Percentiles rank a stretch among this genome's conserved stretches.
Conservation (phyloP, 2,888 invertebrate species). For the Orthonevra nobilis region DNA sequence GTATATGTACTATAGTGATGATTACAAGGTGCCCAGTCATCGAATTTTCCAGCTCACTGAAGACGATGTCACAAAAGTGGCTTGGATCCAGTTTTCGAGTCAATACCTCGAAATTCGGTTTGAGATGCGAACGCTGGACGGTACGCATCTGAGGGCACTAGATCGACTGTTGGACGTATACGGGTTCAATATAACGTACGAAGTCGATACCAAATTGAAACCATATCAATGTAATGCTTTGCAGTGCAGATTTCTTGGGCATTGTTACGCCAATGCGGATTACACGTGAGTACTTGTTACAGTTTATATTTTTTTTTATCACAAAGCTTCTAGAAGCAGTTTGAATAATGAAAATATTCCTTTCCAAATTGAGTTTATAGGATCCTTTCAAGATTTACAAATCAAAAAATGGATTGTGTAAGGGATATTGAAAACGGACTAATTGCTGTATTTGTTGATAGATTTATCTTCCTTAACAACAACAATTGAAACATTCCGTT, state of each 20-base stretch:
- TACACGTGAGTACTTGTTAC: conserved; percentile 84
- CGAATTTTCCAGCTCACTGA: conserved; percentile 86
- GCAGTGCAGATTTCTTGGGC: conserved; percentile 91
- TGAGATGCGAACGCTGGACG: conserved; percentile 86
- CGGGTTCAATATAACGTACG: conserved; percentile 96
- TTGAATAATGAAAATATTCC: no score
- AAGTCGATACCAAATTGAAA: conserved; percentile 84
- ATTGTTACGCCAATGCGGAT: conserved; percentile 87
- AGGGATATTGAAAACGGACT: no score
- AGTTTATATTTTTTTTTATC: no score
- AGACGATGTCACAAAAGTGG: conserved; percentile 86
- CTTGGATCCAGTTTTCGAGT: conserved; percentile 84
- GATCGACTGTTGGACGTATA: conserved; percentile 91
- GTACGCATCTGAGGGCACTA: conserved; percentile 90
- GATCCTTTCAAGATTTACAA: no score
- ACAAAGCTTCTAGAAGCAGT: no score
- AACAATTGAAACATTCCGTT: no score
- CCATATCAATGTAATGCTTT: conserved; percentile 87
- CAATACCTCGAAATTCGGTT: conserved; percentile 91
- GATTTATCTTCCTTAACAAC: no score
- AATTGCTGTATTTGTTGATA: no score
- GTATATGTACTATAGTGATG: conserved; percentile 87
- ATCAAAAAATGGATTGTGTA: no score
- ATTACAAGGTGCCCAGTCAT: conserved; percentile 85
- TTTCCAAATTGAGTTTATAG: no score